These are phyloP conservation scores for Eulemur macaco DNA, from an alignment of 2,113 vertebrate species.

Conservation along the genomic window DNA sequence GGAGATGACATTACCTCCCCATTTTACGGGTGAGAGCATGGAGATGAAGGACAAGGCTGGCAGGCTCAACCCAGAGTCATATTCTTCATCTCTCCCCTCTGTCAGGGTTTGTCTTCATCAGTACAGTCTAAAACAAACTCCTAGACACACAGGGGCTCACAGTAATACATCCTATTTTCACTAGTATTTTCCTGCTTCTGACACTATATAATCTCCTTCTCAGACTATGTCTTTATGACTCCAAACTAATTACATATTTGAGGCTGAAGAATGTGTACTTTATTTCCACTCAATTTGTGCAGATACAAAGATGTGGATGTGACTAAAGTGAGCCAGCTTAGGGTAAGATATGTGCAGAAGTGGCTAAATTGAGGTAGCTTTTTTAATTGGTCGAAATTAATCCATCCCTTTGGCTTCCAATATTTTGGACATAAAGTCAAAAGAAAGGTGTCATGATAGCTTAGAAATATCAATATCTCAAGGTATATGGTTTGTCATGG, in stretches of 20 bases:
- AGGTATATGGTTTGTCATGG: neutral
- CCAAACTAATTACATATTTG: conserved; percentile 51
- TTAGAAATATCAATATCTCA: neutral
- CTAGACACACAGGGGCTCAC: neutral
- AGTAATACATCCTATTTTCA: neutral
- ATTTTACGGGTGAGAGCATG: neutral
- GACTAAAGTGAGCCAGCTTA: neutral
- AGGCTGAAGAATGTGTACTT: conserved; percentile 26
- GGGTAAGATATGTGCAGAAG: neutral
- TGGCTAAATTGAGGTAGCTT: neutral
- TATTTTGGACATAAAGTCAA: conserved; percentile 1
- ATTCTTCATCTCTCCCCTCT: too few relatives aligned
- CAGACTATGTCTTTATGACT: conserved; percentile 46
- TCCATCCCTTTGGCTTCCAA: neutral
- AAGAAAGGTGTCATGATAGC: neutral
- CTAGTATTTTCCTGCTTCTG: neutral
- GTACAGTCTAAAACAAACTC: neutral
- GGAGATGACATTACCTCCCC: neutral
- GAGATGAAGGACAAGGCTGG: neutral
- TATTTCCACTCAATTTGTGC: conserved; percentile 37
- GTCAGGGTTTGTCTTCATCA: neutral
- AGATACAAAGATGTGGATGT: neutral
- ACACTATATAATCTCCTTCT: conserved; percentile 26
- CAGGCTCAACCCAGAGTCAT: neutral
- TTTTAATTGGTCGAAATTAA: conserved; percentile 20